Evolutionary conservation across 2,113 vertebrate species (phyloP), one percentile per base, ranked within the genome.

Genomic region (Clinocottus analis): DNA sequence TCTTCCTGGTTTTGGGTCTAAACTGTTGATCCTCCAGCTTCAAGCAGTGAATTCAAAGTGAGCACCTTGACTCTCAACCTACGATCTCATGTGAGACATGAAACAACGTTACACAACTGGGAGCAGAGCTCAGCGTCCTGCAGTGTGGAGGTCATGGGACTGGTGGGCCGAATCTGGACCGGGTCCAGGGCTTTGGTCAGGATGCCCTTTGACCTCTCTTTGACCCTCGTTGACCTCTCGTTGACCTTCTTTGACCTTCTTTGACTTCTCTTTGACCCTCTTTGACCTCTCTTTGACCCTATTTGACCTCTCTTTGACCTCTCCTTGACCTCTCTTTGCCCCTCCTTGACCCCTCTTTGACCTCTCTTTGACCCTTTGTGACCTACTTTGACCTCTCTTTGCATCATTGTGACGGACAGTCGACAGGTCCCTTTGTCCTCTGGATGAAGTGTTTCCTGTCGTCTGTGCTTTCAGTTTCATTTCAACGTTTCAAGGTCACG

Each of bases 341-440:
- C n/a, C n/a, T n/a, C n/a, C n/a, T n/a, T n/a, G n/a, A n/a, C n/a
- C n/a, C n/a, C n/a, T n/a, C n/a, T n/a, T n/a, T n/a, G n/a, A n/a
- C n/a, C n/a, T n/a, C n/a, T n/a, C n/a, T n/a, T n/a, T n/a, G n/a
- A n/a, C n/a, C n/a, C n/a, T n/a, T n/a, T n/a, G n/a, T n/a, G n/a
- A n/a, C n/a, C n/a, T n/a, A n/a, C n/a, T n/a, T n/a, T n/a, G n/a
- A n/a, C n/a, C n/a, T n/a, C n/a, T n/a, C n/a, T n/a, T n/a, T n/a
- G 58, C 75, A 82, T 61, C 56, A 21, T 49, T 66, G 19, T 69
- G 68, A 83, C 76, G 65, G 56, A 43, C 55, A 23, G 33, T 55
- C 1, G 19, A 74, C 72, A 7, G 86, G 86, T 88, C 79, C 75
- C 85, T 92, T 78, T 80, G 39, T 3, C 8, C 19, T 56, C 65